A percentile compares a stretch with the other conserved stretches of the same genome.
Conservation (phyloP, 92 coral and sea anemone genomes). For the Siderastrea radians region DNA sequence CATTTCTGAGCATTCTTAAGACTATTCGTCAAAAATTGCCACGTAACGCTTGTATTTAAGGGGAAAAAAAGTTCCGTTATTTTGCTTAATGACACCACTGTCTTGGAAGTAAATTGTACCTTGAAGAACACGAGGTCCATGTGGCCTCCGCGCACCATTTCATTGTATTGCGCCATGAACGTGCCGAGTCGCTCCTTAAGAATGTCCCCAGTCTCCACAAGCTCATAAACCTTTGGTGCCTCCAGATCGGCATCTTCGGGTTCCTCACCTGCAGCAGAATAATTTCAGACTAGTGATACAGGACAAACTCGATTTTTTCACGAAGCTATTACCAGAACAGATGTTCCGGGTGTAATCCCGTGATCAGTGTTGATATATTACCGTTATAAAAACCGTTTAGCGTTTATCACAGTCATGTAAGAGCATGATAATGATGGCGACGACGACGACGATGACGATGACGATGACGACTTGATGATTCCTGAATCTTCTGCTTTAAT, state of each 20-base stretch:
- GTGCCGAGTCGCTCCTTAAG: conserved; percentile 79
- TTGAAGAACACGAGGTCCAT: conserved; percentile 99
- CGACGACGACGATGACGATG: too few species aligned
- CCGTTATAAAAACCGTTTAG: too few species aligned
- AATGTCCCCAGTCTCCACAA: conserved; percentile 65
- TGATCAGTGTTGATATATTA: too few species aligned
- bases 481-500: too few species aligned
- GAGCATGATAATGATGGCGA: too few species aligned
- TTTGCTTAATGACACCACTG: background rate
- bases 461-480: too few species aligned
- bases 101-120: conserved; percentile 43
- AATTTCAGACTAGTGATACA: background rate
- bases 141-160: conserved; percentile 94
- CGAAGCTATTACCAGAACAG: background rate
- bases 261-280: conserved; percentile 80
- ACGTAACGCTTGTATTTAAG: background rate
- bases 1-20: too few species aligned
- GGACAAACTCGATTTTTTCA: background rate
- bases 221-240: conserved; percentile 97
- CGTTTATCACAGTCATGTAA: too few species aligned
- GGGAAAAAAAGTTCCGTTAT: too few species aligned
- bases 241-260: conserved; percentile 96
- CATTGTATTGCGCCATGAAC: conserved; percentile 88
- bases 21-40: background rate
- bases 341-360: too few species aligned